Evolutionary conservation across 1,140 invertebrate genomes (phyloP), one percentile per base, ranked within the genome.

Genomic region (Cydia splendana): DNA sequence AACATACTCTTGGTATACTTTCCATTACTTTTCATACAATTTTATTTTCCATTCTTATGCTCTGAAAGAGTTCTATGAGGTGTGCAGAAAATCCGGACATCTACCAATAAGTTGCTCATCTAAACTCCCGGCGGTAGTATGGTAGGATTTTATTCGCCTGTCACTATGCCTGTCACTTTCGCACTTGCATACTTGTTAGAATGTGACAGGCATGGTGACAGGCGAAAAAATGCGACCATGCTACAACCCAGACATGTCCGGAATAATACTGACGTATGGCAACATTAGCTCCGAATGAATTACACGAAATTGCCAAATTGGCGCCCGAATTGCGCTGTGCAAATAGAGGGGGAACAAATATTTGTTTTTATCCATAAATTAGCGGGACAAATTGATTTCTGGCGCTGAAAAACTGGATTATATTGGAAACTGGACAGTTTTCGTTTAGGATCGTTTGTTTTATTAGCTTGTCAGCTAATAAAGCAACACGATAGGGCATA

Each of bases 291-390:
- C 20, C 57, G 57, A 62, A 62, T 62, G 57, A 62, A 62, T 62
- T 62, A 62, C 57, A 62, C 57, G 20, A 24, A 62, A 62, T 62
- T 62, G 57, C 20, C 57, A 62, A 62, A 62, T 62, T 62, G 57
- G 57, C 57, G 57, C 57, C 51, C 18, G 57, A 62, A 62, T 62
- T 62, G 57, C 57, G 57, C 57, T 24, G 51, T 24, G 57, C 57
- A 62, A 62, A 62, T 24, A 62, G 53, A 62, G 2, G 53, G 20
- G 9, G 57, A 9, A 24, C 57, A 62, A 62, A 62, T 62, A 62
- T 62, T 62, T 62, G 57, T 62, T 62, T 62, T 62, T 62, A 62
- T 62, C 20, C 57, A 62, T 62, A 62, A 62, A 62, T 62, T 62
- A 62, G 57, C 57, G 57, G 57, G 51, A 20, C 57, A 24, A 62